These are phyloP conservation scores for Tragopan temminckii DNA, from an alignment of 2,797 vertebrate species.

Conservation along the genomic window DNA sequence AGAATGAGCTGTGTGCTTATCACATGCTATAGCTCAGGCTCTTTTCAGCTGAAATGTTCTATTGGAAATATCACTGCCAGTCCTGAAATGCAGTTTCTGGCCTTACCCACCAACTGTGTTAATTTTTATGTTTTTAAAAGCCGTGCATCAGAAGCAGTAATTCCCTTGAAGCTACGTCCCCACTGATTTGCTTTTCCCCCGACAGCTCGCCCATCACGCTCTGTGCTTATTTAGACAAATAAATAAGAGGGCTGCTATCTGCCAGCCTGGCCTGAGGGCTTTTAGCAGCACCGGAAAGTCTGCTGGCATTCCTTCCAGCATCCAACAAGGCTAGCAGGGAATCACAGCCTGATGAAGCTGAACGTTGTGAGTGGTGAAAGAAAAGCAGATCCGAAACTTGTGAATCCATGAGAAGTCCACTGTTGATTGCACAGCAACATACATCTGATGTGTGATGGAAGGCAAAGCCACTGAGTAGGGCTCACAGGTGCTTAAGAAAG, in stretches of 20 bases:
- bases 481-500: not conserved
- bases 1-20: not conserved
- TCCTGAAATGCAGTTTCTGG: constrained; percentile 51
- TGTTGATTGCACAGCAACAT: not conserved
- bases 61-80: constrained; percentile 48
- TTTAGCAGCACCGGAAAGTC: constrained; percentile 72
- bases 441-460: not conserved
- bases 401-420: not conserved
- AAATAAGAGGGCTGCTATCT: constrained; percentile 76
- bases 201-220: constrained; percentile 78
- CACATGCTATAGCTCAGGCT: constrained; percentile 30
- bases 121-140: constrained; percentile 65
- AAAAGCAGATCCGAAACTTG: not conserved
- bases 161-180: constrained; percentile 75
- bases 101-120: constrained; percentile 50
- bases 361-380: not conserved
- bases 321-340: constrained; percentile 51
- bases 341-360: not conserved
- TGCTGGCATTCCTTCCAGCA: constrained; percentile 60
- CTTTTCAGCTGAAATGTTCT: constrained; percentile 39
- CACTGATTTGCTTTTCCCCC: constrained; percentile 73
- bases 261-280: constrained; percentile 73
- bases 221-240: constrained; percentile 79
- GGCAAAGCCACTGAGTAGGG: not conserved
- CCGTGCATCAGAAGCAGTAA: constrained; percentile 59